A percentile compares a stretch with the other conserved stretches of the same genome.
Evolutionary conservation across 2,888 invertebrate species (phyloP).

Genomic region (Dasypogon diadema): DNA sequence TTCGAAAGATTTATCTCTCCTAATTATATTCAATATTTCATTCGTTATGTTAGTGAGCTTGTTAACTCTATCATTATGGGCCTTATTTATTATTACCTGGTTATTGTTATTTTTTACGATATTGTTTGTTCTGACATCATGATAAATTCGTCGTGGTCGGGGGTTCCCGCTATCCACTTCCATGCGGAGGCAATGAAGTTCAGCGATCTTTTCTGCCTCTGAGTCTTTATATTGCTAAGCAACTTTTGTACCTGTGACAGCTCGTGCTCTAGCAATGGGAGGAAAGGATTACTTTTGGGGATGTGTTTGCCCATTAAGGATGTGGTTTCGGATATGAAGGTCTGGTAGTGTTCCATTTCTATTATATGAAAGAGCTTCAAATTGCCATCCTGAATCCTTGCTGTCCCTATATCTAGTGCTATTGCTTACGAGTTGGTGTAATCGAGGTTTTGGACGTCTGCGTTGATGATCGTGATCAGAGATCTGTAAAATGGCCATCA

Average conservation of each 20-base stretch:
- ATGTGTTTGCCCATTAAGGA: conserved; percentile 38
- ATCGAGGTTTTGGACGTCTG: conserved; percentile 52
- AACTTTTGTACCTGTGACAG: neutral
- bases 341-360: conserved; percentile 36
- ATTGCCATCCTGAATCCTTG: conserved; percentile 48
- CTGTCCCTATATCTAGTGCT: conserved; percentile 48
- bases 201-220: neutral
- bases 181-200: neutral
- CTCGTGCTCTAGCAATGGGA: neutral
- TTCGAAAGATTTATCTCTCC: neutral
- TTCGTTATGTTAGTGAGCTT: conserved; percentile 1
- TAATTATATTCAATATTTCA: neutral
- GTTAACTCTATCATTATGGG: conserved; percentile 8
- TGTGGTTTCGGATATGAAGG: conserved; percentile 19
- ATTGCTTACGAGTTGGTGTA: conserved; percentile 53
- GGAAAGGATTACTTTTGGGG: neutral
- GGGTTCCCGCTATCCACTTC: conserved; percentile 23
- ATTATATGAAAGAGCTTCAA: conserved; percentile 53
- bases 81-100: conserved; percentile 14
- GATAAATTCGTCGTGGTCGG: conserved; percentile 25
- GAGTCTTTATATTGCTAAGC: neutral
- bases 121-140: conserved; percentile 11
- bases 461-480: neutral
- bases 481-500: conserved; percentile 18
- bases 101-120: conserved; percentile 32